These are phyloP conservation scores for Tetragonisca angustula DNA, from an alignment of 2,888 invertebrate genomes.

Conservation along the genomic window DNA sequence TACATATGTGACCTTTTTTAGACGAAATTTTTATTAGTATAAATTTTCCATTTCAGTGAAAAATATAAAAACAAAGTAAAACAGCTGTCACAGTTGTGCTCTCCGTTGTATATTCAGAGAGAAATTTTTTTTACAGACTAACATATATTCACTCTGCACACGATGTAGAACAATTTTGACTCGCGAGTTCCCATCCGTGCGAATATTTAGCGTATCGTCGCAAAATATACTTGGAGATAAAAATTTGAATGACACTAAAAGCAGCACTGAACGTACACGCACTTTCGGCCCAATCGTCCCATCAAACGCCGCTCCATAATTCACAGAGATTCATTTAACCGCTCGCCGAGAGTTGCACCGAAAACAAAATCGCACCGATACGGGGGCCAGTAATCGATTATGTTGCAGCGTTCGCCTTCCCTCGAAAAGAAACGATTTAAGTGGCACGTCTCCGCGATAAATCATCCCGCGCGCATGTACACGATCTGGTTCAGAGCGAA, in stretches of 20 bases:
- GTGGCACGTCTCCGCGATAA: constrained; percentile 39
- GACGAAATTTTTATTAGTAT: too few relatives aligned
- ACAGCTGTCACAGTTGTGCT: too few relatives aligned
- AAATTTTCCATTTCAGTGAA: too few relatives aligned
- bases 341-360: neutral
- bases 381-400: constrained; percentile 10
- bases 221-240: neutral
- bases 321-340: constrained; percentile 18
- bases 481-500: constrained; percentile 36
- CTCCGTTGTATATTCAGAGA: neutral
- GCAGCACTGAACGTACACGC: neutral
- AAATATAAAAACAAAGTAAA: too few relatives aligned
- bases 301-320: neutral
- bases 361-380: constrained; percentile 25
- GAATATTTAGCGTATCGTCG: neutral
- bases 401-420: neutral
- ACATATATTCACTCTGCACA: neutral
- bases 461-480: constrained; percentile 33
- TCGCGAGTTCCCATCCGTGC: neutral
- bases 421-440: constrained; percentile 25
- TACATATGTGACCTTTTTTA: too few relatives aligned
- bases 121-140: neutral
- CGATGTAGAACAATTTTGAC: neutral
- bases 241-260: neutral
- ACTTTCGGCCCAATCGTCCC: too few relatives aligned